phyloP scores from a whole-genome alignment of 2,113 vertebrate genomes.

The Vanacampus margaritifer region DNA sequence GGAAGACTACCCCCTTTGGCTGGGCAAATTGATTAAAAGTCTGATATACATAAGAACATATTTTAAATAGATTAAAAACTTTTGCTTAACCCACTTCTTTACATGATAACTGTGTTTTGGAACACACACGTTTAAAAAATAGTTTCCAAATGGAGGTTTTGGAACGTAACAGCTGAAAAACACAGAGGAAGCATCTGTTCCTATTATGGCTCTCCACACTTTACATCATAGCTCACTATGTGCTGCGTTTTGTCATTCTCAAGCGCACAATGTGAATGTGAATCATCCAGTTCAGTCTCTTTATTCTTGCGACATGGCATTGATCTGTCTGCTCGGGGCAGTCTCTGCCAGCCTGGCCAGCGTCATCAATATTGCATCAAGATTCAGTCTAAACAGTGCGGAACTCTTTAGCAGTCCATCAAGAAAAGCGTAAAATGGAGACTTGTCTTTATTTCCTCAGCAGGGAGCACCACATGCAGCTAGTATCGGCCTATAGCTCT shows the following conservation, averaged over 20 bases:
- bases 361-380: slow-evolving; percentile 68
- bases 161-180: no score
- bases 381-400: slow-evolving; percentile 53
- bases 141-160: no score
- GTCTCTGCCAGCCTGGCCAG: slow-evolving; percentile 41
- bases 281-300: slow-evolving; percentile 26
- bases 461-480: slow-evolving; percentile 13
- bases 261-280: slow-evolving; percentile 19
- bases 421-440: slow-evolving; percentile 26
- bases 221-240: background rate
- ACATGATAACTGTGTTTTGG: background rate
- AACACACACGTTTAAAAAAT: no score
- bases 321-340: slow-evolving; percentile 58
- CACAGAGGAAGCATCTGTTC: no score
- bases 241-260: slow-evolving; percentile 7
- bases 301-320: slow-evolving; percentile 52
- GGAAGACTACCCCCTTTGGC: background rate
- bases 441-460: slow-evolving; percentile 35
- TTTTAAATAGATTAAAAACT: background rate
- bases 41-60: background rate
- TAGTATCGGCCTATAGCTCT: slow-evolving; percentile 10
- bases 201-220: background rate
- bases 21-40: background rate
- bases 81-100: background rate
- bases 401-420: slow-evolving; percentile 44